Evolutionary conservation across 2,888 invertebrate genomes (phyloP).

Genomic region (Eutolmus rufibarbis): DNA sequence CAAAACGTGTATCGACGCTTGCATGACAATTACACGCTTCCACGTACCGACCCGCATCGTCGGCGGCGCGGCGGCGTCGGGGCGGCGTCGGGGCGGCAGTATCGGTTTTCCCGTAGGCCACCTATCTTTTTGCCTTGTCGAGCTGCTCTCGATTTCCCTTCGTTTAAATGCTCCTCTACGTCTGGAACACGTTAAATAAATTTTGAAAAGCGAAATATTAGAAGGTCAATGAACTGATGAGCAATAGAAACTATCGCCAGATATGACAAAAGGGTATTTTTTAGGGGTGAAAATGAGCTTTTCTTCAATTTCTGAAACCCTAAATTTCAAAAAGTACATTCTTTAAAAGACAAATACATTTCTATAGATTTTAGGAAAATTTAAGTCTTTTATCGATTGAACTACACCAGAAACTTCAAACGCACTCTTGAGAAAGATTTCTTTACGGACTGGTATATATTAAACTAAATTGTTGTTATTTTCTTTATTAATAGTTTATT

Average conservation of each 20-base stretch:
- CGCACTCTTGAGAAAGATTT: no score
- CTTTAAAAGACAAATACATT: no score
- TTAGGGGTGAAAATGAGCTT: no score
- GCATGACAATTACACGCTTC: not conserved
- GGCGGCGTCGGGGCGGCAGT: not conserved
- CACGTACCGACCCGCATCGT: not conserved
- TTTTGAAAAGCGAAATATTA: not conserved
- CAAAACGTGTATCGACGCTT: not conserved
- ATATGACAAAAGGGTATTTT: no score
- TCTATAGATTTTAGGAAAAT: no score
- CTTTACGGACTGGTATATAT: no score
- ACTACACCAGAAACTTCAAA: no score
- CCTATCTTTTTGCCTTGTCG: not conserved
- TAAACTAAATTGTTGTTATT: no score
- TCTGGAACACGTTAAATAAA: not conserved
- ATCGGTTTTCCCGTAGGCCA: not conserved
- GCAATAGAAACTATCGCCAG: not conserved
- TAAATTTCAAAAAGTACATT: no score
- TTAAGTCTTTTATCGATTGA: no score
- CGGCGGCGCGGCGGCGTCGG: not conserved
- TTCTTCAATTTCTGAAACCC: no score
- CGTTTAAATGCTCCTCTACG: not conserved
- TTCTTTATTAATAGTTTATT: no score
- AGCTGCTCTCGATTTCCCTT: not conserved
- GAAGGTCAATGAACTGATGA: not conserved